A percentile compares a stretch with the other conserved stretches of the same genome.
Conservation (phyloP, 2,888 invertebrate genomes). For the Carterocephalus palaemon region DNA sequence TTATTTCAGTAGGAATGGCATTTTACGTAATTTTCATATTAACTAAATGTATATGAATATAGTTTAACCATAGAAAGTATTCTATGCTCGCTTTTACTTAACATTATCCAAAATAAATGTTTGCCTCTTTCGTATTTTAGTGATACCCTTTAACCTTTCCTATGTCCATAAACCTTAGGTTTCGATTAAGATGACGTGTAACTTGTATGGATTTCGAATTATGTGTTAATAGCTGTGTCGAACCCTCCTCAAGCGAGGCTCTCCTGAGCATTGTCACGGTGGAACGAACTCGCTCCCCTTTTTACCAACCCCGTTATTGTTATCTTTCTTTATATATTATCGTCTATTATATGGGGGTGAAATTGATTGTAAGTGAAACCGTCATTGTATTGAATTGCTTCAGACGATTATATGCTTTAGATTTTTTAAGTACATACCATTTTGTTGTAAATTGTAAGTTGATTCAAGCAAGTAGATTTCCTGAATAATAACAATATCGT, state of each 20-base stretch:
- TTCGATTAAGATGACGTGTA: conserved; percentile 4
- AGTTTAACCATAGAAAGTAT: too few relatives aligned
- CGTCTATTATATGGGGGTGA: not conserved
- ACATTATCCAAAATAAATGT: too few relatives aligned
- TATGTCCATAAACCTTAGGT: too few relatives aligned
- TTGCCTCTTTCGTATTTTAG: too few relatives aligned
- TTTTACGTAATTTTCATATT: too few relatives aligned
- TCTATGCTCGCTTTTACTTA: too few relatives aligned
- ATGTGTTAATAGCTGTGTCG: conserved; percentile 15
- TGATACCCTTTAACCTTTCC: too few relatives aligned
- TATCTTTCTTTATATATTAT: conserved; percentile 1
- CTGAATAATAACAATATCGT: too few relatives aligned
- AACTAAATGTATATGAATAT: too few relatives aligned
- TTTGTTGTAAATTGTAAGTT: too few relatives aligned
- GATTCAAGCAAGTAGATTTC: too few relatives aligned
- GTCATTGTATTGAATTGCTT: not conserved
- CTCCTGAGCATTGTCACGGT: conserved; percentile 6
- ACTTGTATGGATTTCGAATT: conserved; percentile 10
- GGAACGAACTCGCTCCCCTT: conserved; percentile 4
- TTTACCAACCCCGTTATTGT: conserved; percentile 10
- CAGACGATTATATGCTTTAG: not conserved
- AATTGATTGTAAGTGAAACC: conserved; percentile 1
- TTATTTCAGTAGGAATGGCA: too few relatives aligned
- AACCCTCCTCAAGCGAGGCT: conserved; percentile 14
- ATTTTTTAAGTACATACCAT: conserved; percentile 4